Evolutionary conservation across 2,888 invertebrate genomes (phyloP), one percentile per base, ranked within the genome.

Genomic region (Leptinotarsa rubiginosa): DNA sequence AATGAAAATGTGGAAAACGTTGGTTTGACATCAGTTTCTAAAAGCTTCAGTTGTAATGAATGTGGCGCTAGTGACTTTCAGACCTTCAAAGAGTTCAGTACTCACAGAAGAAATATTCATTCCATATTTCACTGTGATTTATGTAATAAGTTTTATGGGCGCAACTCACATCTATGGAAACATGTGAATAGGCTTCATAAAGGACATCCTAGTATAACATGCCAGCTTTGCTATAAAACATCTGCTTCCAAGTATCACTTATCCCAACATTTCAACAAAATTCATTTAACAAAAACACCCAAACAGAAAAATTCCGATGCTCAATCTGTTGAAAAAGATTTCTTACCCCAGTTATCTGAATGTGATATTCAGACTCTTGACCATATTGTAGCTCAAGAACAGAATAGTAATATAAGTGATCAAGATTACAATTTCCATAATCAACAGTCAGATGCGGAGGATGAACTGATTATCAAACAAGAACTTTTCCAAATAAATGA

Each of bases 81-180:
- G 18, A 87, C 85, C 64, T 87, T 90, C 72, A 89, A 89, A 69
- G 89, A 89, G 47, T 88, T 91, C 50, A 89, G 89, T 76, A 87
- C 89, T 70, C 91, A 91, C 79, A 85, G 90, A 15, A 84, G 90
- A 52, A 86, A 87, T 52, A 85, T 87, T 47, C 91, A 91, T 80
- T 88, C 88, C 47, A 88, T 91, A 12, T 91, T 90, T 79, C 91
- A 91, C 7, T 91, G 91, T 80, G 91, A 91, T 84, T 83, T 91
- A 10, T 91, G 91, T 80, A 90, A 89, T 78, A 91, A 91, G 80
- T 91, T 89, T 78, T 91, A 91, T 79, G 91, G 91, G 0, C 85
- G 91, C 15, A 91, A 91, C 31, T 91, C 91, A 13, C 91, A 91
- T 79, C 81, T 91, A 15, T 91, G 91, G 91, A 91, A 91, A 80